Base-by-base conservation (phyloP, 2,113 vertebrate species). In the Melanerpes aurifrons region DNA sequence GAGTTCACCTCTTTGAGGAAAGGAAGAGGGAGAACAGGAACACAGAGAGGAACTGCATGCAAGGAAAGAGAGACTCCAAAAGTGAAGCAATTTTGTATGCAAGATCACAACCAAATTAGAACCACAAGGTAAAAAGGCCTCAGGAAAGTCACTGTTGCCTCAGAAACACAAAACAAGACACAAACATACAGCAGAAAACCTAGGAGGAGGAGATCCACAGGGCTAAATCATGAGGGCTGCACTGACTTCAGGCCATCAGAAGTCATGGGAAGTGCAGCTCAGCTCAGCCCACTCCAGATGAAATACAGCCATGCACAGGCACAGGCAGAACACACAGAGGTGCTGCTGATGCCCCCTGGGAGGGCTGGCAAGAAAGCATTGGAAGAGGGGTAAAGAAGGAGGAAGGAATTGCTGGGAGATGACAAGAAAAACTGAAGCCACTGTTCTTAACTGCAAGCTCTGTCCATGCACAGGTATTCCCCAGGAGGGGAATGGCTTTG, bases 211-310 rank as follows among this genome's bases (percentile, higher is more conserved):
- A 81, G 29, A 80, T 47, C 31, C 37, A 37, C 48, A 43, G 50
- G 53, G 29, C 47, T 88, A 83, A 90, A 88, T 56, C 61, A 67
- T 6, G 45, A 92, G 15, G n/a, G 66, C 68, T 86, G 82, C 53
- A n/a, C 24, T 86, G 53, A 66, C 68, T 86, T 86, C 40, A 86
- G 80, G 80, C 70, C 70, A 87, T 22, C 85, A 82, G 29, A 93
- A 77, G 47, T 59, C n/a, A 90, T 9, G 71, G 56, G n/a, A 93
- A 87, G 64, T 35, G n/a, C 68, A 94, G 37, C 59, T 91, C 90
- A 59, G 64, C 35, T 90, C 35, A 67, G 76, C 56, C 24, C 21
- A 47, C 21, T 61, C 25, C 25, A 88, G 62, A 77, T 67, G n/a
- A 88, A 95, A 88, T 88, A 71, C 61, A 81, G 37, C 58, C 83